Base-by-base conservation (phyloP, 2,888 invertebrate species). In the Chymomyza caudatula region DNA sequence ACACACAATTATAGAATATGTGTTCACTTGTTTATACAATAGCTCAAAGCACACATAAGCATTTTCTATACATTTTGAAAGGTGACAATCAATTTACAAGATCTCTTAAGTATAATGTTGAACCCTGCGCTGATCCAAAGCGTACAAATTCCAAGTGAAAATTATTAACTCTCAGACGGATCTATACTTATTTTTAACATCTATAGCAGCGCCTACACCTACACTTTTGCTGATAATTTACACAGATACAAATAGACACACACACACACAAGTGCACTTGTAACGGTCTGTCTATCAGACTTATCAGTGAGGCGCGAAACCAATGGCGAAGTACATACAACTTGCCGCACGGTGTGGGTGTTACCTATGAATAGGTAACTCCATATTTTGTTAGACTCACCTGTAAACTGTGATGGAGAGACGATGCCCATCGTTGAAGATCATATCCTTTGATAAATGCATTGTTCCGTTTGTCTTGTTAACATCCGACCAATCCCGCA, bases 371-470 rank as follows among this genome's bases (percentile, higher is more conserved):
- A n/a, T n/a, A n/a, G n/a, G n/a, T n/a, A 11, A 37, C 11, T 11
- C 11, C 11, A 37, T 37, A 37, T 0, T 4, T 37, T 11, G 23
- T 1, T 56, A 17, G 23, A 76, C 86, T 86, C 65, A 90, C 90
- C 90, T 91, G 71, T 97, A 97, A 67, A 95, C 94, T 23, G 93
- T 92, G 74, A 98, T 96, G 15, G 96, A 94, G 59, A 97, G 92
- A 86, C 94, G 91, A 88, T 96, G 96, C 0, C 96, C 96, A 73
- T 95, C 94, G 89, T 96, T 96, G 89, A 97, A 97, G 42, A 92
- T 91, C 96, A 97, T 96, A 81, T 96, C 95, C 84, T 89, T 88
- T n/a, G 90, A 89, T 44, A 87, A 76, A 59, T 89, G 88, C 77
- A 87, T 87, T 52, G 89, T 89, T 6, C 88, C 89, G 67, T 87